A percentile compares a stretch with the other conserved stretches of the same genome.
Conservation (phyloP, 2,888 invertebrate species). For the Gymnoscelis rufifasciata region DNA sequence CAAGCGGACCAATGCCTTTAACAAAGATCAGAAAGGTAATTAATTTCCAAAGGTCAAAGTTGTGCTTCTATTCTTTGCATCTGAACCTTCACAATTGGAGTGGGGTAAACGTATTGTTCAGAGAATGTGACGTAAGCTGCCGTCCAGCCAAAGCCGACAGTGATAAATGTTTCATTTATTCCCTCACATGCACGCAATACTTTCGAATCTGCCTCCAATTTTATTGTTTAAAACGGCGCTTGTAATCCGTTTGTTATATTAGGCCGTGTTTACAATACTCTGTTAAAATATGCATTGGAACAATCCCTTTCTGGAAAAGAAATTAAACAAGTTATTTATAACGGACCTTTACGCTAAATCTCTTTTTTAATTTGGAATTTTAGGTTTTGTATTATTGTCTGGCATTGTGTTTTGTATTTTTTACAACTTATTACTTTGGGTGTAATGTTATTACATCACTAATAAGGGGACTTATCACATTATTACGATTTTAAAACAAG, state of each 20-base stretch:
- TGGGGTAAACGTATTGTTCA: slow-evolving; percentile 22
- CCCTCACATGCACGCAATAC: slow-evolving; percentile 48
- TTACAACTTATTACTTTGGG: no score
- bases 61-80: slow-evolving; percentile 14
- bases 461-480: no score
- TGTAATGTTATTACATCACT: no score
- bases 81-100: slow-evolving; percentile 12
- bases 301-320: background rate
- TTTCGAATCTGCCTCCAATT: slow-evolving; percentile 52
- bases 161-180: slow-evolving; percentile 74
- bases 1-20: no score
- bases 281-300: slow-evolving; percentile 6
- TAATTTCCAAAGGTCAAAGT: slow-evolving; percentile 5
- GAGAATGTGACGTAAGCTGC: slow-evolving; percentile 39
- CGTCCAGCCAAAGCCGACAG: slow-evolving; percentile 49
- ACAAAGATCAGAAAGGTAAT: background rate
- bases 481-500: no score
- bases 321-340: slow-evolving; percentile 1
- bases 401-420: no score
- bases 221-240: slow-evolving; percentile 51
- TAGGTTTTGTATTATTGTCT: no score
- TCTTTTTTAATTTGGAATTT: background rate
- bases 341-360: background rate
- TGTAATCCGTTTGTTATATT: slow-evolving; percentile 34
- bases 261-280: slow-evolving; percentile 12